These are phyloP conservation scores for Lemur catta DNA, from an alignment of 2,797 vertebrate species.

Conservation along the genomic window DNA sequence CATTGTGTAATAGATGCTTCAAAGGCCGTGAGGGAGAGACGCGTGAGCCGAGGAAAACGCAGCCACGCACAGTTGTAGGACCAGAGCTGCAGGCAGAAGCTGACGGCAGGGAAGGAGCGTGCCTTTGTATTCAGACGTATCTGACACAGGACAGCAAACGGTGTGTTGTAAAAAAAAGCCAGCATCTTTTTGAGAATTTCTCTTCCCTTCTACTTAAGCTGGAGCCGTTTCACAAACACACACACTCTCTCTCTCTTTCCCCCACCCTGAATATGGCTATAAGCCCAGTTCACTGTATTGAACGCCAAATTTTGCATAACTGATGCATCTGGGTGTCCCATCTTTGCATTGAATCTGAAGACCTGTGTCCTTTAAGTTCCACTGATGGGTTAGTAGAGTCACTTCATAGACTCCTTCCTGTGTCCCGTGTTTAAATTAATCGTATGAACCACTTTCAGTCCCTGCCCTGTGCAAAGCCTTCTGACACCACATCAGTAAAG, in stretches of 20 bases:
- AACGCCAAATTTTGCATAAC: background rate
- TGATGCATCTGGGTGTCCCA: background rate
- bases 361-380: background rate
- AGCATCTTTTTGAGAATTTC: constrained; percentile 17
- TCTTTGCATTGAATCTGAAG: background rate
- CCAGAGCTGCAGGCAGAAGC: background rate
- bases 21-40: constrained; percentile 1
- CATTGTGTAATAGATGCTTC: background rate
- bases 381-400: background rate
- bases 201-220: background rate
- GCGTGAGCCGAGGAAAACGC: background rate
- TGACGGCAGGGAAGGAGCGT: background rate
- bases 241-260: background rate
- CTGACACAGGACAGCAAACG: background rate
- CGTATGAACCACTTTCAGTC: background rate
- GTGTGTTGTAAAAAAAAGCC: background rate
- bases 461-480: background rate
- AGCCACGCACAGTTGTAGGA: background rate
- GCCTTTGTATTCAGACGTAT: background rate
- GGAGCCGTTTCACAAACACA: background rate
- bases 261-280: background rate
- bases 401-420: background rate
- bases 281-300: background rate
- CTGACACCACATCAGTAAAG: background rate
- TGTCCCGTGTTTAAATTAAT: background rate